Evolutionary conservation across 2,888 invertebrate species (phyloP).

Genomic region (Meganola albula): DNA sequence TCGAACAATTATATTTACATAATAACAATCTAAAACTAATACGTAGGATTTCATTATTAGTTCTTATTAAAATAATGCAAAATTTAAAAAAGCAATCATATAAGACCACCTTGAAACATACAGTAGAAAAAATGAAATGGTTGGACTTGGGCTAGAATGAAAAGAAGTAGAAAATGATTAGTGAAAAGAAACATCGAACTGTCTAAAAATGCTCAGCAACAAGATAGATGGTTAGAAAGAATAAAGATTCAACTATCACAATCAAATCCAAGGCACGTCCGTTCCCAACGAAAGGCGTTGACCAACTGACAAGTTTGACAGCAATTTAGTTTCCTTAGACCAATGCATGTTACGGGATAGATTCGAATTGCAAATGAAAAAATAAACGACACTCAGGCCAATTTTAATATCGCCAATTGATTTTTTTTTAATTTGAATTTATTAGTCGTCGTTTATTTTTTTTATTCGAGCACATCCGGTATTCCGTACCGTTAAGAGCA

Average conservation of each 20-base stretch:
- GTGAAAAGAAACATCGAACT: neutral
- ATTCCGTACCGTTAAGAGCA: conserved; percentile 47
- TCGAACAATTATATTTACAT: conserved; percentile 10
- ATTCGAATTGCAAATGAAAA: neutral
- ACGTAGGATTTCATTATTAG: neutral
- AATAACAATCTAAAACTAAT: neutral
- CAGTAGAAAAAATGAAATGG: too few species aligned
- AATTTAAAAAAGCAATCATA: neutral
- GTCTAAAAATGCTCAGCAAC: neutral
- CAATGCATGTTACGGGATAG: conserved; percentile 5
- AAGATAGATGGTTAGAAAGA: neutral
- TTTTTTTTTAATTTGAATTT: neutral
- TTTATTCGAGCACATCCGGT: neutral
- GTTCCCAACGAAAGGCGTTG: conserved; percentile 8
- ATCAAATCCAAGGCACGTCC: conserved; percentile 17
- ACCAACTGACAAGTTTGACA: conserved; percentile 12
- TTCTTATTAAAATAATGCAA: neutral
- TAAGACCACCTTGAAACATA: neutral
- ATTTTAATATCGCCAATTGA: neutral
- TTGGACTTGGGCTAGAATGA: too few species aligned
- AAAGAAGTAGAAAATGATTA: neutral
- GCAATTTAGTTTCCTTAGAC: conserved; percentile 3
- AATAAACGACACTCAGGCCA: neutral
- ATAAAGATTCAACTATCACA: conserved; percentile 21
- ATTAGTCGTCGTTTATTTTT: neutral